Evolutionary conservation across 2,797 vertebrate species (phyloP), one percentile per base, ranked within the genome.

Genomic region (Intellagama lesueurii): DNA sequence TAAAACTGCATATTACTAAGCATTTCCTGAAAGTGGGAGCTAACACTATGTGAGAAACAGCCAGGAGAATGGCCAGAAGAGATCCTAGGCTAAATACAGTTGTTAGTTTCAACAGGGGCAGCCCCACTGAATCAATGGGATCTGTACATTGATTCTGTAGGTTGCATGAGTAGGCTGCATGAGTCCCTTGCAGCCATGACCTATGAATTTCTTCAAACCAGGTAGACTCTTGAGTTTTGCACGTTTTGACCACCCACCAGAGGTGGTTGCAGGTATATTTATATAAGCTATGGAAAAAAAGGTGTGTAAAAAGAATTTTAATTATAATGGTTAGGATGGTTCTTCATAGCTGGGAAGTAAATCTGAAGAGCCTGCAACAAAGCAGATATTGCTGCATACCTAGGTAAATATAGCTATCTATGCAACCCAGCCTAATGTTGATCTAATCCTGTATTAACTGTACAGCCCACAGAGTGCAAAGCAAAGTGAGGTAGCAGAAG

Each of bases 381-480:
- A 70, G 30, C 28, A 32, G 32, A 79, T 70, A 76, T 8, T 56
- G 32, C 66, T 60, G 76, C 14, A 44, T 70, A 7, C 47, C n/a
- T 89, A 72, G 70, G 83, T 85, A 89, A 89, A 85, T 44, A 28
- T 24, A 72, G 82, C 35, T 40, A 40, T 44, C 19, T 47, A 26
- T 70, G 66, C 77, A 81, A 73, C 77, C 16, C 7, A 47, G 52
- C 6, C n/a, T 70, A 77, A 79, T 81, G 81, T 75, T 89, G 40
- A 85, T 66, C 32, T 89, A 85, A 85, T 73, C 69, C 35, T 40
- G 64, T 40, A 89, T 66, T 86, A 86, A 86, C 12, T 77, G 68
- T 80, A 32, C 72, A 82, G 79, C 76, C 68, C 68, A 44, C 44
- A 78, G 49, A 76, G 40, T 2, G 52, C 7, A 69, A 75, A 77